Conservation (phyloP, 2,888 invertebrate genomes). For the Galeruca laticollis region DNA sequence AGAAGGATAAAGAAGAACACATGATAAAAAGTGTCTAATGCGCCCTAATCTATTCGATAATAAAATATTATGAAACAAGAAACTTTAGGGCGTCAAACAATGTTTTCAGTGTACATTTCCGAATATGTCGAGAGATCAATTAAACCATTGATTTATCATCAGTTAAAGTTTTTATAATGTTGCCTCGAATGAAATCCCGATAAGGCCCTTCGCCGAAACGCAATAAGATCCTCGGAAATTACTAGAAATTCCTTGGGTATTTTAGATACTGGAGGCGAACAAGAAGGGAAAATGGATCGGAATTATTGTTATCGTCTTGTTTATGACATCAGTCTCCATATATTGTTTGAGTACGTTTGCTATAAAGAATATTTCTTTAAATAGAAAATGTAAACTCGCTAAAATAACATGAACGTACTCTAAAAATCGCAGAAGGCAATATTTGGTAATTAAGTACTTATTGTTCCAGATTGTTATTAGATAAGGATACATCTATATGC, state of each 20-base stretch:
- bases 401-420: too few species aligned
- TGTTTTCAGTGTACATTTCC: not conserved
- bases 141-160: conserved; percentile 1
- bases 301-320: conserved; percentile 26
- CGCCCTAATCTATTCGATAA: too few species aligned
- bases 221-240: conserved; percentile 22
- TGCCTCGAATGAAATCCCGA: conserved; percentile 15
- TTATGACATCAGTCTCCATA: conserved; percentile 15
- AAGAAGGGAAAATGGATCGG: conserved; percentile 17
- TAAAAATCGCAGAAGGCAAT: too few species aligned
- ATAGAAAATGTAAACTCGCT: too few species aligned
- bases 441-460: too few species aligned
- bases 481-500: too few species aligned
- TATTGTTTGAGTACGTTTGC: not conserved
- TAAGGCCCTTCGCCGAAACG: conserved; percentile 21
- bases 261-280: not conserved
- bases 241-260: conserved; percentile 16
- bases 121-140: not conserved
- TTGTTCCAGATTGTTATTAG: too few species aligned
- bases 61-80: too few species aligned
- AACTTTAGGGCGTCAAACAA: too few species aligned
- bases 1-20: too few species aligned
- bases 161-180: conserved; percentile 18
- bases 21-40: too few species aligned
- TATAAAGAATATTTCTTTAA: too few species aligned